phyloP scores from a whole-genome alignment of 1,140 invertebrate genomes.

The Homalodisca vitripennis region DNA sequence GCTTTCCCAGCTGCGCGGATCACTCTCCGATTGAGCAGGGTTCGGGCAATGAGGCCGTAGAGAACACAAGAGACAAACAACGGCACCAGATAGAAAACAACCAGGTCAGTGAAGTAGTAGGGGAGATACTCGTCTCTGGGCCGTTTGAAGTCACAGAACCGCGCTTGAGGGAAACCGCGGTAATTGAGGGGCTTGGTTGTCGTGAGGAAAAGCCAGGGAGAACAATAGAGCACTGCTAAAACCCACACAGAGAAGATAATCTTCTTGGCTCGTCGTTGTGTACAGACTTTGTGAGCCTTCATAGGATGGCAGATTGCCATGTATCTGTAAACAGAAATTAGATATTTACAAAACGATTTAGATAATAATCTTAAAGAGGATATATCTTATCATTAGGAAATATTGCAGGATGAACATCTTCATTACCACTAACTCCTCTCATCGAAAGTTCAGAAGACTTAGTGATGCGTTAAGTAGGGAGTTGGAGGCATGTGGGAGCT shows the following conservation, averaged over 20 bases:
- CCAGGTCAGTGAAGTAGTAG: constrained; percentile 59
- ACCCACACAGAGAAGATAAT: constrained; percentile 59
- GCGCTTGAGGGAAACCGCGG: constrained; percentile 47
- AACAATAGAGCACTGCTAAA: constrained; percentile 55
- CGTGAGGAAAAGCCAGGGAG: constrained; percentile 56
- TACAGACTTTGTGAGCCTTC: constrained; percentile 47
- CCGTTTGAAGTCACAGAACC: constrained; percentile 54
- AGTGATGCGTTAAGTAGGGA: too few species aligned
- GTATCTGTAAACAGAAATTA: constrained; percentile 47
- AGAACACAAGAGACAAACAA: constrained; percentile 55
- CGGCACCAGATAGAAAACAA: constrained; percentile 61
- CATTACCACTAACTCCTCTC: too few species aligned
- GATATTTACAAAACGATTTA: not conserved
- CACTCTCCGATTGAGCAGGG: constrained; percentile 47
- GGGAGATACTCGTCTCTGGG: constrained; percentile 53
- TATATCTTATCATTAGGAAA: too few species aligned
- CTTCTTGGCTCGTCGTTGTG: constrained; percentile 58
- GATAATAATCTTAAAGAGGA: not conserved
- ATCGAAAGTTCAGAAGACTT: too few species aligned
- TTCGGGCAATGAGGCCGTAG: constrained; percentile 57
- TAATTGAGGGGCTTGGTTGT: constrained; percentile 46
- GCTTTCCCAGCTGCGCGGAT: constrained; percentile 4
- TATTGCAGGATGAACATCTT: too few species aligned
- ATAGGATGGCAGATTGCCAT: constrained; percentile 70
- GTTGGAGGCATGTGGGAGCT: too few species aligned